A percentile compares a stretch with the other conserved stretches of the same genome.
These are phyloP conservation scores for Coranthus polyacanthus DNA, from an alignment of 2,797 vertebrate species.

Conservation along the genomic window DNA sequence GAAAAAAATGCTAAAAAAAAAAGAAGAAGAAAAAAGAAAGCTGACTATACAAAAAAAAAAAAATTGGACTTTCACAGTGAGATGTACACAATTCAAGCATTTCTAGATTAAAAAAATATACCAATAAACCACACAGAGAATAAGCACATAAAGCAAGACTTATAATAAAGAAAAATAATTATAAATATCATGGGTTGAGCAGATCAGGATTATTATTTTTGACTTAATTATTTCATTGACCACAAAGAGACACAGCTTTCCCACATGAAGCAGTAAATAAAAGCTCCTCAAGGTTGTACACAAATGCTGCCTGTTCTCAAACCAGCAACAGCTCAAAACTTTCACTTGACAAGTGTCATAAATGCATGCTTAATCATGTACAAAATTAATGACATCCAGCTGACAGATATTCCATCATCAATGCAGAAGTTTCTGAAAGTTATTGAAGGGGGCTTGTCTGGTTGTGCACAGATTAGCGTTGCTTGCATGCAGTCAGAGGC, in stretches of 20 bases:
- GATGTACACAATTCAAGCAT: slow-evolving; percentile 14
- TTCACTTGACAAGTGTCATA: slow-evolving; percentile 72
- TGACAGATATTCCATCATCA: slow-evolving; percentile 86
- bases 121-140: background rate
- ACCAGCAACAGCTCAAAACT: slow-evolving; percentile 61
- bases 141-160: background rate
- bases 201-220: slow-evolving; percentile 2
- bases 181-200: background rate
- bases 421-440: slow-evolving; percentile 79
- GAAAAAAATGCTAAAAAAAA: background rate
- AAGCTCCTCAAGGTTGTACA: slow-evolving; percentile 28
- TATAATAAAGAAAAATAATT: background rate
- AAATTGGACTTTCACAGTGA: slow-evolving; percentile 18
- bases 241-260: background rate
- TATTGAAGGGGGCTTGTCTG: slow-evolving; percentile 76
- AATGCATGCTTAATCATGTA: slow-evolving; percentile 79
- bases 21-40: slow-evolving; percentile 1
- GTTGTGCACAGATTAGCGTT: slow-evolving; percentile 79
- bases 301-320: slow-evolving; percentile 23
- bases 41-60: slow-evolving; percentile 33
- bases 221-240: background rate
- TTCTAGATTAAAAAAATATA: slow-evolving; percentile 9
- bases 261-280: slow-evolving; percentile 14
- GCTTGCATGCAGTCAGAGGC: slow-evolving; percentile 69
- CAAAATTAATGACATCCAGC: slow-evolving; percentile 77